Conservation (phyloP, 2,113 vertebrate species). For the Grammomys surdaster region DNA sequence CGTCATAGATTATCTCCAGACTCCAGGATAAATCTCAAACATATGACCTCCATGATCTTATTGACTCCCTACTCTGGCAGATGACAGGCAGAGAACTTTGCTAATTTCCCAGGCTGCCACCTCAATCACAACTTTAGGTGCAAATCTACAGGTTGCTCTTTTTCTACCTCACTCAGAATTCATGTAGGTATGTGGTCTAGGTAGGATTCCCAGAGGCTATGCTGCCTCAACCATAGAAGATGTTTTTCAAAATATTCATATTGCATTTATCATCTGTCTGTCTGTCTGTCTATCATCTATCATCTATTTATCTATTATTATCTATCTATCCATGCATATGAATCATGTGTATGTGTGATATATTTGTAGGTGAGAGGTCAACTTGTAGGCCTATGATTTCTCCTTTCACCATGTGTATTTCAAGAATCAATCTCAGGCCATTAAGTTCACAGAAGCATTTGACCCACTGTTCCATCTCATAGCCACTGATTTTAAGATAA, state of each 20-base stretch:
- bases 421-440: background rate
- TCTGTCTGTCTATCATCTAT: background rate
- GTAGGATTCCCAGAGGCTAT: background rate
- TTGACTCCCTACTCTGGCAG: background rate
- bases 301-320: too few species aligned
- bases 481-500: background rate
- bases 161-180: background rate
- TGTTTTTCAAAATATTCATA: too few species aligned
- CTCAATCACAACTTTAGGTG: background rate
- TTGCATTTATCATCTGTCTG: background rate
- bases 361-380: background rate
- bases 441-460: background rate
- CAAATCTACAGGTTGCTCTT: background rate
- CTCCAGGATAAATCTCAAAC: background rate
- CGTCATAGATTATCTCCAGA: background rate
- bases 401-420: background rate
- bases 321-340: background rate
- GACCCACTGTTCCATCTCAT: too few species aligned
- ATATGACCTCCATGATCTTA: background rate
- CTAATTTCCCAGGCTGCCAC: background rate
- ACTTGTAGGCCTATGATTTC: too few species aligned
- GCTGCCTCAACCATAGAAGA: background rate
- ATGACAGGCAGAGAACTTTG: background rate
- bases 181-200: background rate
- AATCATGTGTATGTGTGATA: too few species aligned